phyloP scores from a whole-genome alignment of 2,888 invertebrate genomes.

The Platerodrilus igneus region DNA sequence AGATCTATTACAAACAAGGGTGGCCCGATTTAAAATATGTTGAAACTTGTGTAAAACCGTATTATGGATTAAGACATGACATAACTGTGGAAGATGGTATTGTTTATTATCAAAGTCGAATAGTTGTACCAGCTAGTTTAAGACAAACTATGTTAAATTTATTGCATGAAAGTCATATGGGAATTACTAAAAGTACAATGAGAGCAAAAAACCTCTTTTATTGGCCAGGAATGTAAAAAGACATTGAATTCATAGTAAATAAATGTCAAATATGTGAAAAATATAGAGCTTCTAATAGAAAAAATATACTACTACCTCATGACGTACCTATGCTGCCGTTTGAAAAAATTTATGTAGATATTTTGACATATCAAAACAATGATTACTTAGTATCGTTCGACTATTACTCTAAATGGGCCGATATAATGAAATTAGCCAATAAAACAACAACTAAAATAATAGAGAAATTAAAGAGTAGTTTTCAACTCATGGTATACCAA shows the following conservation, averaged over 20 bases:
- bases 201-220: slow-evolving; percentile 14
- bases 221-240: slow-evolving; percentile 15
- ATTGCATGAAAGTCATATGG: slow-evolving; percentile 15
- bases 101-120: slow-evolving; percentile 11
- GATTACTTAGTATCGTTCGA: slow-evolving; percentile 27
- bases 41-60: slow-evolving; percentile 7
- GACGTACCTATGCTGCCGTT: slow-evolving; percentile 14
- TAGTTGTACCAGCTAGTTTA: slow-evolving; percentile 11
- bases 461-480: slow-evolving; percentile 20
- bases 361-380: slow-evolving; percentile 18
- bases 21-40: slow-evolving; percentile 10
- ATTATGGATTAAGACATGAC: slow-evolving; percentile 14
- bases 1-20: slow-evolving; percentile 8
- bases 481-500: slow-evolving; percentile 21
- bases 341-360: slow-evolving; percentile 13
- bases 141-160: slow-evolving; percentile 7
- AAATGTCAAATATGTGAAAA: slow-evolving; percentile 14
- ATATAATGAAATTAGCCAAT: slow-evolving; percentile 16
- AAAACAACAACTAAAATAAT: slow-evolving; percentile 17
- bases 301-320: slow-evolving; percentile 21
- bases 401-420: slow-evolving; percentile 24
- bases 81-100: slow-evolving; percentile 11
- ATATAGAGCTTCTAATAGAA: slow-evolving; percentile 9
- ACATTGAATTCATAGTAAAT: slow-evolving; percentile 11
- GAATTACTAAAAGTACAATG: slow-evolving; percentile 16